These are phyloP conservation scores for Acleris cristana DNA, from an alignment of 2,888 invertebrate species.

Conservation along the genomic window DNA sequence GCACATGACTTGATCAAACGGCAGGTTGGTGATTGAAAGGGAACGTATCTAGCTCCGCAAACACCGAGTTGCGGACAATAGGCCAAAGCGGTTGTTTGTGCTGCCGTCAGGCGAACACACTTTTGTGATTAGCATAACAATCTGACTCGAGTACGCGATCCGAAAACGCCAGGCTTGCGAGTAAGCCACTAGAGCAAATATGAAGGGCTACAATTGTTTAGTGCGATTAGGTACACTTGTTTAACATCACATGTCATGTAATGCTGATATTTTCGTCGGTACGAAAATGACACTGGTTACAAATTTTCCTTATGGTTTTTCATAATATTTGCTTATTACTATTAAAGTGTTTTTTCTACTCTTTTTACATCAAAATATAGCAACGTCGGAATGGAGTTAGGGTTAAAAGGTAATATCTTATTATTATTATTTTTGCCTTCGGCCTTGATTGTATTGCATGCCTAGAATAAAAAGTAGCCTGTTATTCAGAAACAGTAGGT, in stretches of 20 bases:
- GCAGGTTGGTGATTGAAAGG: constrained; percentile 67
- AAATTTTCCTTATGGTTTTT: too few species aligned
- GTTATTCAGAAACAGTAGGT: too few species aligned
- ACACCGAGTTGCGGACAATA: constrained; percentile 69
- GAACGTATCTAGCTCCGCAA: constrained; percentile 60
- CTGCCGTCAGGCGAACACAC: constrained; percentile 55
- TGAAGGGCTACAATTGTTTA: not conserved
- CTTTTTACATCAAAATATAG: too few species aligned
- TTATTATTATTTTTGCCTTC: too few species aligned
- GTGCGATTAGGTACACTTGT: not conserved
- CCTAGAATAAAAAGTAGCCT: too few species aligned
- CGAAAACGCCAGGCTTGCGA: constrained; percentile 18
- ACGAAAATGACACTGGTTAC: too few species aligned
- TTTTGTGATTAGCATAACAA: constrained; percentile 66
- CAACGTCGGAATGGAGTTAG: too few species aligned
- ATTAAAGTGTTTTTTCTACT: too few species aligned
- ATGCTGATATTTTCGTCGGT: too few species aligned
- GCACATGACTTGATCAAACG: constrained; percentile 56
- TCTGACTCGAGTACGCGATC: constrained; percentile 42
- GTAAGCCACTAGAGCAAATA: constrained; percentile 9
- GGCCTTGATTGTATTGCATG: too few species aligned
- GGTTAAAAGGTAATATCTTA: too few species aligned
- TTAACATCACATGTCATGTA: not conserved
- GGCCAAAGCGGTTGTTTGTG: constrained; percentile 65
- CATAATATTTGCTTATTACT: too few species aligned